Evolutionary conservation across 2,113 vertebrate genomes (phyloP).

Genomic region (Ibidorhyncha struthersii): DNA sequence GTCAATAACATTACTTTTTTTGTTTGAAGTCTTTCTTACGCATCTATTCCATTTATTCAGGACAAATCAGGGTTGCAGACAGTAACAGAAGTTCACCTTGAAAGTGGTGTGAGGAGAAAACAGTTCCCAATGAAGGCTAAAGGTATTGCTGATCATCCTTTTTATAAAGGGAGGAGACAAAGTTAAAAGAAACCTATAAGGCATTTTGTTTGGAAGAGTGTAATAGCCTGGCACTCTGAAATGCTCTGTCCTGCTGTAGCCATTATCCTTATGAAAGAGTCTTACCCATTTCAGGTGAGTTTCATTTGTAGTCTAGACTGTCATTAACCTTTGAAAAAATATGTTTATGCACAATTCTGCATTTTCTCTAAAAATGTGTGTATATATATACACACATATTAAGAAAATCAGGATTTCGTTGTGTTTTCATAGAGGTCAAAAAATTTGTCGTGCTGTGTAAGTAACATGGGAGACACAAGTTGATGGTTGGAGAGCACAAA

Average conservation of each 20-base stretch:
- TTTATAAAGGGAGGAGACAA: neutral
- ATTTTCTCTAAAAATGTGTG: neutral
- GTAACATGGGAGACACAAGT: neutral
- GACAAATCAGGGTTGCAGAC: neutral
- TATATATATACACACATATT: accelerated
- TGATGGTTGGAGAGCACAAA: neutral
- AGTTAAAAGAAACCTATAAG: neutral
- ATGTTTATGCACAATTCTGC: neutral
- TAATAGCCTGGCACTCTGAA: neutral
- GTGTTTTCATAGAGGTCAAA: neutral
- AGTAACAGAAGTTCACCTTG: neutral
- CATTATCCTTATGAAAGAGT: neutral
- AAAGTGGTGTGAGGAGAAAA: neutral
- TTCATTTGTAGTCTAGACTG: neutral
- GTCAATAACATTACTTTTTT: neutral
- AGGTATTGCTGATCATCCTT: neutral
- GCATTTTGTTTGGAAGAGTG: neutral
- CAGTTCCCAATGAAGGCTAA: neutral
- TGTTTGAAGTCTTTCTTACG: neutral
- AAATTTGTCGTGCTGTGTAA: neutral
- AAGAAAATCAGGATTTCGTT: neutral
- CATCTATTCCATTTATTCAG: neutral
- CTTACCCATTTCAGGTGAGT: neutral
- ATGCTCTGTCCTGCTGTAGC: neutral
- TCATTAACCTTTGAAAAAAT: neutral